Percentiles rank a stretch among this genome's conserved stretches.
Conservation (phyloP, 2,797 vertebrate genomes). For the Sphenopsis melanotis region DNA sequence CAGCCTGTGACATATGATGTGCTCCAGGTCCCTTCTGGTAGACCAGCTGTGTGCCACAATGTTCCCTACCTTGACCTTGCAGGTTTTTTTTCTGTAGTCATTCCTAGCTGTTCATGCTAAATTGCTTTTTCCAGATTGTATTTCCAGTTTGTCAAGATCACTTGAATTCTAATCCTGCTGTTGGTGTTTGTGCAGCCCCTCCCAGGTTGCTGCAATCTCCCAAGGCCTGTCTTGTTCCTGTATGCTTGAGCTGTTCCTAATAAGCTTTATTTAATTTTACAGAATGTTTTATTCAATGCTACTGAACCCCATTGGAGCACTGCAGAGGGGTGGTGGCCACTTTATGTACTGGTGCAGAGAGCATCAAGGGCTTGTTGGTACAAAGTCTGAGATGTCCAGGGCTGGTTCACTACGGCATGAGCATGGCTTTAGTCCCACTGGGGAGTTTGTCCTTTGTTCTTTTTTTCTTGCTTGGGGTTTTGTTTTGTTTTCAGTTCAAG, state of each 20-base stretch:
- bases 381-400: neutral
- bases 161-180: neutral
- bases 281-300: neutral
- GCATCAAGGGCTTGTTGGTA: neutral
- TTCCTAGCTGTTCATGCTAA: neutral
- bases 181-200: neutral
- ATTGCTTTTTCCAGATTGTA: neutral
- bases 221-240: neutral
- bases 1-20: neutral
- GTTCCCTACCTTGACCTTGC: neutral
- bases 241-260: neutral
- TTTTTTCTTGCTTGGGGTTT: neutral
- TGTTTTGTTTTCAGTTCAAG: neutral
- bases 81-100: neutral
- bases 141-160: slow-evolving; percentile 44
- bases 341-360: neutral
- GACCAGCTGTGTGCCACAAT: neutral
- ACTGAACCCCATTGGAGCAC: neutral
- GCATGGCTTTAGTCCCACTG: neutral
- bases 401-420: neutral
- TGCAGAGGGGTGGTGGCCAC: accelerated
- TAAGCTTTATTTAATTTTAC: neutral
- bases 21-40: neutral
- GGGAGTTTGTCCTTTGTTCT: neutral
- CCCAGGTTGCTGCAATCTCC: neutral